Evolutionary conservation across 2,888 invertebrate species (phyloP), one percentile per base, ranked within the genome.

Genomic region (Buathra laborator): DNA sequence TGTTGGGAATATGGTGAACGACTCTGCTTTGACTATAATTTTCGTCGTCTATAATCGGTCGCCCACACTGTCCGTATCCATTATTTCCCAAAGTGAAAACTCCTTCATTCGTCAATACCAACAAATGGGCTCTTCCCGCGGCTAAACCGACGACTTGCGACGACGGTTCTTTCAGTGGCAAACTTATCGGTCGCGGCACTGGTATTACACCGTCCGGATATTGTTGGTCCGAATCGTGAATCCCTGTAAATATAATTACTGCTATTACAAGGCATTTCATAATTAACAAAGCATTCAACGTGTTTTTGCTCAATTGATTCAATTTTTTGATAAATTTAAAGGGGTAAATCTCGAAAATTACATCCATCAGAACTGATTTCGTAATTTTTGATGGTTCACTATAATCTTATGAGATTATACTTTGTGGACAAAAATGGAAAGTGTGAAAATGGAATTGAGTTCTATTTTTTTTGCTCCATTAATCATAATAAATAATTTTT

Each of bases 51-150:
- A 98, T 96, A 81, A 98, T 96, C 77, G 95, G 95, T 74, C 99
- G 95, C 0, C 98, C 99, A 93, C 99, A 99, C 93, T 99, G 99
- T 0, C 99, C 99, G 92, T 97, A 98, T 0, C 97, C 95, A 94
- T 99, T 99, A 93, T 98, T 98, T 0, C 99, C 99, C 77, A 99
- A 94, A 16, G 97, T 96, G 92, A 96, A 98, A 0, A 97, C 95
- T 2, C 97, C 97, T 92, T 97, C 97, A 79, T 95, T 95, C 0
- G 98, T 98, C 16, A 98, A 94, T 68, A 98, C 95, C 0, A 97
- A 94, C 1, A 97, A 95, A 94, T 99, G 99, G 0, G 99, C 98
- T 87, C 99, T 95, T 0, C 99, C 99, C 70, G 98, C 98, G 0
- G 97, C 95, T 62, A 98, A 92, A 90, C 95, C 94, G 5, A 94